These are phyloP conservation scores for Melanchra persicariae DNA, from an alignment of 2,888 invertebrate genomes.

Conservation along the genomic window DNA sequence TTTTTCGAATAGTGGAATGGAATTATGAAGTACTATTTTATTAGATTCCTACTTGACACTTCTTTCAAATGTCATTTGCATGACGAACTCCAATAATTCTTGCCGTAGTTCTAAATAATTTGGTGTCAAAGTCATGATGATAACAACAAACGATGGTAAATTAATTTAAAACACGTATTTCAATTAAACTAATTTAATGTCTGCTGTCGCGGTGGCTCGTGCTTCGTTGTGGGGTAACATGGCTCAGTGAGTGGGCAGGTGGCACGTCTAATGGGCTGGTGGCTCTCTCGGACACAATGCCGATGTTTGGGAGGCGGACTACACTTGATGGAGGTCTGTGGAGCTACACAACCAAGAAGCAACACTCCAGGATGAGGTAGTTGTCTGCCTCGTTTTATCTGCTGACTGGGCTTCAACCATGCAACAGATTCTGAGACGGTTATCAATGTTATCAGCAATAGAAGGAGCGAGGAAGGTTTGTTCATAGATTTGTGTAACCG, in stretches of 20 bases:
- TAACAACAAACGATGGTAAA: background rate
- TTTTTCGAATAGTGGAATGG: too few relatives aligned
- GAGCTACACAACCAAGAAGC: background rate
- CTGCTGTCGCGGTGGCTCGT: background rate
- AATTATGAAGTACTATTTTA: too few relatives aligned
- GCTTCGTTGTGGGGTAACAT: background rate
- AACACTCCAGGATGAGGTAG: too few relatives aligned
- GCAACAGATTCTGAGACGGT: too few relatives aligned
- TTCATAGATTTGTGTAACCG: too few relatives aligned
- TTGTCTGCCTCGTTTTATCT: too few relatives aligned
- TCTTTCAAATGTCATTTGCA: too few relatives aligned
- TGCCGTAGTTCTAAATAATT: conserved; percentile 1
- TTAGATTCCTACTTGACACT: too few relatives aligned
- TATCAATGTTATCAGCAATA: too few relatives aligned
- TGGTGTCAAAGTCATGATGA: background rate
- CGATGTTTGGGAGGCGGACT: background rate
- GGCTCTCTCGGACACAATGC: background rate
- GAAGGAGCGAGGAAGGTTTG: too few relatives aligned
- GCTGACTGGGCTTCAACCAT: too few relatives aligned
- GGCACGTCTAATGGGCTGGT: background rate
- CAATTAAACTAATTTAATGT: background rate
- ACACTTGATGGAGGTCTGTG: background rate
- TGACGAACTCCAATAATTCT: background rate
- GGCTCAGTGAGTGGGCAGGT: background rate
- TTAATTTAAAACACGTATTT: background rate